These are phyloP conservation scores for Fratercula arctica DNA, from an alignment of 2,797 vertebrate genomes.

Conservation along the genomic window DNA sequence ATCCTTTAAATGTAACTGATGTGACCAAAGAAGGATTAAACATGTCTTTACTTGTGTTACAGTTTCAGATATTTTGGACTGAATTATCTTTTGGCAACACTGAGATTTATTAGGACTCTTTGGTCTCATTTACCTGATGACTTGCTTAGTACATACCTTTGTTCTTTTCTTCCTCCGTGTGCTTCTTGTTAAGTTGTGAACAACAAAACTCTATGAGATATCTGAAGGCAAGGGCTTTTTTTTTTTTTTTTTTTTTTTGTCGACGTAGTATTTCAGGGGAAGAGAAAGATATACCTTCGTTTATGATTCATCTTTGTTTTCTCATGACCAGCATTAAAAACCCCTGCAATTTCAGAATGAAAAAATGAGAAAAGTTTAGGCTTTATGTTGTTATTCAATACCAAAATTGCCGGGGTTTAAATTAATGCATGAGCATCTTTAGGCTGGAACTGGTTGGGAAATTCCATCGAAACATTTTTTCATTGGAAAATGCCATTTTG, in stretches of 20 bases:
- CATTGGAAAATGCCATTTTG: not conserved
- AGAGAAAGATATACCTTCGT: not conserved
- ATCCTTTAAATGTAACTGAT: constrained; percentile 14
- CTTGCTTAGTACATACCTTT: not conserved
- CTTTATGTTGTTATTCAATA: not conserved
- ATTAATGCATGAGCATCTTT: not conserved
- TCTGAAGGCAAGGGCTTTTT: not conserved
- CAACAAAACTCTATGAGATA: not conserved
- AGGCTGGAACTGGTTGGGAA: not conserved
- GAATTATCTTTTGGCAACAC: constrained; percentile 20
- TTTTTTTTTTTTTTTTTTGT: not conserved
- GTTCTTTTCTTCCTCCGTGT: not conserved
- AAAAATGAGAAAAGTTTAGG: not conserved
- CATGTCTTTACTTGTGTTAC: not conserved
- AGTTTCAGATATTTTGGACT: constrained; percentile 20
- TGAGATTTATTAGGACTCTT: not conserved
- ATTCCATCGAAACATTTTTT: not conserved
- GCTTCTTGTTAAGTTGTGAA: not conserved
- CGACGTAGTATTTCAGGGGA: not conserved
- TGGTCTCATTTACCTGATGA: not conserved
- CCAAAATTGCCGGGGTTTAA: not conserved
- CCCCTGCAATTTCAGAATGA: not conserved
- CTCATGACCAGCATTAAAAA: not conserved
- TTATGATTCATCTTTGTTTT: not conserved
- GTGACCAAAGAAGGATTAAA: constrained; percentile 53